These are phyloP conservation scores for Drosophila littoralis DNA, from an alignment of 1,140 invertebrate genomes.

Conservation along the genomic window DNA sequence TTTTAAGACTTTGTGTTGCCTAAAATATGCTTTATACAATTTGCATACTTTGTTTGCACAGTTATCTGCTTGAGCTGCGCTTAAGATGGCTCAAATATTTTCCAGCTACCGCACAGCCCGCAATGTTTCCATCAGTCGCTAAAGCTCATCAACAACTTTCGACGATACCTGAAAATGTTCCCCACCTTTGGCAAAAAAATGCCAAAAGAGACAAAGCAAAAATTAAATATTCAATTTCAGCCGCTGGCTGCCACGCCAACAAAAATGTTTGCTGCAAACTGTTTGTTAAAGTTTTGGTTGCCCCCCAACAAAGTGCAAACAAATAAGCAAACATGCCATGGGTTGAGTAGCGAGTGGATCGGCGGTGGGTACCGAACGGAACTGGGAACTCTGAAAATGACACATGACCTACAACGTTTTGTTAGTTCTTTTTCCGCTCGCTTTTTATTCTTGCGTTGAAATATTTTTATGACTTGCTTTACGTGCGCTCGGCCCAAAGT, in stretches of 20 bases:
- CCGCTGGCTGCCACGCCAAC: constrained; percentile 36
- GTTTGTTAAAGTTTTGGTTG: constrained; percentile 58
- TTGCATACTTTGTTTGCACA: constrained; percentile 29
- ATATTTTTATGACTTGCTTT: constrained; percentile 78
- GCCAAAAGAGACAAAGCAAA: constrained; percentile 56
- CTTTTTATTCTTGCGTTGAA: constrained; percentile 63
- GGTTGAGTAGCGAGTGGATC: neutral
- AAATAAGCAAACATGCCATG: constrained; percentile 71
- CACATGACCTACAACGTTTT: constrained; percentile 76
- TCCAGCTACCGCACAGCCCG: neutral
- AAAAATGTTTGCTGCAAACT: constrained; percentile 46
- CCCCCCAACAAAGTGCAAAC: constrained; percentile 57
- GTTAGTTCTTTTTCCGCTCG: constrained; percentile 53
- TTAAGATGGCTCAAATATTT: constrained; percentile 27
- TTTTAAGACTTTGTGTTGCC: constrained; percentile 11
- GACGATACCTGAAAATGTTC: no score
- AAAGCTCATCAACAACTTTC: constrained; percentile 41
- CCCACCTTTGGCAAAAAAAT: constrained; percentile 8
- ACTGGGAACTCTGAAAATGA: constrained; percentile 66
- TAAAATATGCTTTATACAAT: constrained; percentile 16
- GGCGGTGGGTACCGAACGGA: constrained; percentile 35
- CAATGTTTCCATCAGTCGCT: constrained; percentile 11
- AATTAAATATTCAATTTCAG: constrained; percentile 73
- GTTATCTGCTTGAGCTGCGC: constrained; percentile 23
- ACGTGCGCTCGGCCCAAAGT: constrained; percentile 54